Conservation (phyloP, 2,797 vertebrate species). For the Smutsia gigantea region DNA sequence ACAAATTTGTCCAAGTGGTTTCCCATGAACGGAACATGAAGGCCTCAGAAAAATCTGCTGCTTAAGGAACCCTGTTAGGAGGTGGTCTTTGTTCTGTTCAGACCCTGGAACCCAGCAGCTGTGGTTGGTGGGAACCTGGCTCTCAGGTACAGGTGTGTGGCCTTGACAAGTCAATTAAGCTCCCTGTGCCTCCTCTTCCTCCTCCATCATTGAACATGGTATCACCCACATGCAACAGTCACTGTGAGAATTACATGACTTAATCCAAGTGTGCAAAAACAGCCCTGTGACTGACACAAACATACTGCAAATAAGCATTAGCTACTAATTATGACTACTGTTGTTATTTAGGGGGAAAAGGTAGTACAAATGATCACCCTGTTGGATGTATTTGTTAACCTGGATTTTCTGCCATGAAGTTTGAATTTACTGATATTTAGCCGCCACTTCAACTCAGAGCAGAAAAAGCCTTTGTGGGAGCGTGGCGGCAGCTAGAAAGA, state of each 20-base stretch:
- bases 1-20: neutral
- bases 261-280: neutral
- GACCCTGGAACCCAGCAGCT: neutral
- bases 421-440: neutral
- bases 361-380: neutral
- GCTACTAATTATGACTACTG: neutral
- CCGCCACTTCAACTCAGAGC: neutral
- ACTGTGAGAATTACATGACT: neutral
- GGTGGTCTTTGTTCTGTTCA: neutral
- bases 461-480: neutral
- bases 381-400: neutral
- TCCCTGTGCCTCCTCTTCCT: neutral
- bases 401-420: neutral
- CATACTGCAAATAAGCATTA: neutral
- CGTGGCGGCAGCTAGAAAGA: neutral
- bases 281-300: neutral
- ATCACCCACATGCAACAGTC: neutral
- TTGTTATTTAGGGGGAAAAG: neutral
- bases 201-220: neutral
- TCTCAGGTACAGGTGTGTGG: neutral
- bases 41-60: neutral
- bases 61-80: neutral
- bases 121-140: neutral
- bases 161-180: neutral
- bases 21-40: neutral